A percentile compares a stretch with the other conserved stretches of the same genome.
These are phyloP conservation scores for Fissipunctia ypsillon DNA, from an alignment of 2,888 invertebrate genomes.

Conservation along the genomic window DNA sequence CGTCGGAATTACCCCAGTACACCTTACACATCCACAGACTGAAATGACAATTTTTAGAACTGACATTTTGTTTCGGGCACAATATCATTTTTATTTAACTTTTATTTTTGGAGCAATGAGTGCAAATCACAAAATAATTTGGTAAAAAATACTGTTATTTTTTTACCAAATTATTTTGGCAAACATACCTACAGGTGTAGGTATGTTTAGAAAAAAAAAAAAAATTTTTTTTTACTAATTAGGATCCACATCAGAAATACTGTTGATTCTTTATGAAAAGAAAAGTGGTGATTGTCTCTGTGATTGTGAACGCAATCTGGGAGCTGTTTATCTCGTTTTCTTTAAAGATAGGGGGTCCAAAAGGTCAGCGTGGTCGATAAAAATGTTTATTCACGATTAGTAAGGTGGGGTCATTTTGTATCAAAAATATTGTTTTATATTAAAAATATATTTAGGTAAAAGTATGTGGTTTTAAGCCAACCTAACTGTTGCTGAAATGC, in stretches of 20 bases:
- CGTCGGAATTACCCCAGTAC: too few relatives aligned
- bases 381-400: constrained; percentile 46
- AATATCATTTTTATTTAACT: neutral
- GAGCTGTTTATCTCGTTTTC: constrained; percentile 13
- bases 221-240: neutral
- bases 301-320: neutral
- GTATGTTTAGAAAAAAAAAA: neutral
- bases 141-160: neutral
- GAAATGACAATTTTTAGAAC: neutral
- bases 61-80: neutral
- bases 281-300: neutral
- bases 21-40: neutral
- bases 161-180: too few relatives aligned
- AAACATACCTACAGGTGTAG: too few relatives aligned
- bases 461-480: neutral
- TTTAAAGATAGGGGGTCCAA: constrained; percentile 30
- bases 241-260: neutral
- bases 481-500: neutral
- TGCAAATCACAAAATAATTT: neutral
- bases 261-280: neutral
- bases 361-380: constrained; percentile 50
- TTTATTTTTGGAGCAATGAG: neutral
- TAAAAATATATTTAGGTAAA: neutral
- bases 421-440: constrained; percentile 3
- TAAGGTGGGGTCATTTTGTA: constrained; percentile 1